A percentile compares a stretch with the other conserved stretches of the same genome.
These are phyloP conservation scores for Hylomyscus alleni DNA, from an alignment of 2,797 vertebrate species.

Conservation along the genomic window DNA sequence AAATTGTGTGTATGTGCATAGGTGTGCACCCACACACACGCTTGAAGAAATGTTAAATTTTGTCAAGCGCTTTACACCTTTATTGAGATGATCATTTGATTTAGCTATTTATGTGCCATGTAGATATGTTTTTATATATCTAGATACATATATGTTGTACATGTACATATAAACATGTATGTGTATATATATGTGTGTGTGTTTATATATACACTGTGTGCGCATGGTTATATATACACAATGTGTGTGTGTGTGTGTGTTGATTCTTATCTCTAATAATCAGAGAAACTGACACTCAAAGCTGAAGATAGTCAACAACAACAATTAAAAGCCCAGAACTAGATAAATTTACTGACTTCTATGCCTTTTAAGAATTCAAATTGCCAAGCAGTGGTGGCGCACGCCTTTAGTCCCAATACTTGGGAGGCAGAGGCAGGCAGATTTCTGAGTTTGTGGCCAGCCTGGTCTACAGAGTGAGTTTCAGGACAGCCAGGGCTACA, in stretches of 20 bases:
- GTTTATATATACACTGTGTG: neutral
- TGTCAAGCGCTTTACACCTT: neutral
- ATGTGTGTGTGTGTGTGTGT: neutral
- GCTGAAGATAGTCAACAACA: neutral
- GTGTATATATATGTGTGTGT: neutral
- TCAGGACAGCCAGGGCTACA: no score
- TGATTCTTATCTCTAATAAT: neutral
- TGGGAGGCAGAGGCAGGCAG: no score
- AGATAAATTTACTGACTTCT: neutral
- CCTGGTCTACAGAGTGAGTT: no score
- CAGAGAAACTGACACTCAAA: neutral
- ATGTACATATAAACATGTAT: neutral
- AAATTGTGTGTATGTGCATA: neutral
- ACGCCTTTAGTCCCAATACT: no score
- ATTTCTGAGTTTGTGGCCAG: no score
- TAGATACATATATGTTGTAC: neutral
- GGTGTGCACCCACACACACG: neutral
- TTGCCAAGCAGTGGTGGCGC: no score
- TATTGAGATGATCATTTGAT: neutral
- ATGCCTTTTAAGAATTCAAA: neutral
- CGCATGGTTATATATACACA: no score
- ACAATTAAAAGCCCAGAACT: neutral
- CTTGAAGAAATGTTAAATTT: neutral
- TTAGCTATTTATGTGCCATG: neutral
- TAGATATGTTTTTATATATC: neutral